phyloP scores from a whole-genome alignment of 2,113 vertebrate species.

The Bothrops jararaca region DNA sequence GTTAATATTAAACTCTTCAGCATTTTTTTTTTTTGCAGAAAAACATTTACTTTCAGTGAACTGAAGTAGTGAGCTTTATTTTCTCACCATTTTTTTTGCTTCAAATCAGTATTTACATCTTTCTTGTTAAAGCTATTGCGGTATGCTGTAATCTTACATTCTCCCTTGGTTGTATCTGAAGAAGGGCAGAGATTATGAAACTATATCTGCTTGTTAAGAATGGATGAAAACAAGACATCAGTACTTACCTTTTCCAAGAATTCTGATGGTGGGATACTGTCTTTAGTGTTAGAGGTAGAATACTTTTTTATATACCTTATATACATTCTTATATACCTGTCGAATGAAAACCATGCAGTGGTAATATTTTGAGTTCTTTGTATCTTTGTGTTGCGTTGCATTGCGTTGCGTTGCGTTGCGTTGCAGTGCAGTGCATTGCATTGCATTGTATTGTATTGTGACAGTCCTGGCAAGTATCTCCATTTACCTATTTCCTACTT shows the following conservation, averaged over 20 bases:
- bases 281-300: neutral
- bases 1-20: neutral
- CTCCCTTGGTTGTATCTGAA: constrained; percentile 8
- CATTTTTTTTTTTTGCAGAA: neutral
- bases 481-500: neutral
- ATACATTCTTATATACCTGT: neutral
- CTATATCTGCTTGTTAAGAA: constrained; percentile 1
- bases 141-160: neutral
- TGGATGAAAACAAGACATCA: constrained; percentile 4
- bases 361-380: neutral
- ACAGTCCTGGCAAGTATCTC: neutral
- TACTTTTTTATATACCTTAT: neutral
- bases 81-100: constrained; percentile 41
- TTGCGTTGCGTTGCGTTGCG: no score
- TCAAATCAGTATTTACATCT: constrained; percentile 40
- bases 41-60: neutral
- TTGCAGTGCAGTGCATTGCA: no score
- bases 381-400: neutral
- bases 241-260: neutral
- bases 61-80: neutral
- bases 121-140: constrained; percentile 7
- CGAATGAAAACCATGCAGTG: neutral
- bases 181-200: constrained; percentile 20
- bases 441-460: neutral
- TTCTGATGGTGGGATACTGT: constrained; percentile 22